These are phyloP conservation scores for Agrypnus murinus DNA, from an alignment of 2,888 invertebrate species.

Conservation along the genomic window DNA sequence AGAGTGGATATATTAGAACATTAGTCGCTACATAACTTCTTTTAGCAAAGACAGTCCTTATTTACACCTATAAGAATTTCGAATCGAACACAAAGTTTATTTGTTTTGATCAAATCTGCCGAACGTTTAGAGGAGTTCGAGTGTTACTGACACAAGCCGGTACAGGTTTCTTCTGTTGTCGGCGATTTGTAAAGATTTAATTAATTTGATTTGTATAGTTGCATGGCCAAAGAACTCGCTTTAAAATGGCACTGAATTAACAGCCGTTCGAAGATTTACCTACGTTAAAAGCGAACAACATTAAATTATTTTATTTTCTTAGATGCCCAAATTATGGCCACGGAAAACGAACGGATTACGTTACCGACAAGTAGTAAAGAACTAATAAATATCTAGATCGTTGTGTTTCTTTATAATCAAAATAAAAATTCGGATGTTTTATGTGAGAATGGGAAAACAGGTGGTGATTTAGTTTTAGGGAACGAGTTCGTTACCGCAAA, in stretches of 20 bases:
- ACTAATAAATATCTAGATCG: no score
- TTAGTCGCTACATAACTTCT: background rate
- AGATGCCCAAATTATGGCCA: background rate
- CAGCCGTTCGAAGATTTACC: background rate
- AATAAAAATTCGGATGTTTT: background rate
- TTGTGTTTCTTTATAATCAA: background rate
- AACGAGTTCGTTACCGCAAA: background rate
- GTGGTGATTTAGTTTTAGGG: slow-evolving; percentile 2
- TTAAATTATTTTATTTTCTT: background rate
- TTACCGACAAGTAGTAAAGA: background rate
- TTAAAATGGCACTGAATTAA: slow-evolving; percentile 30
- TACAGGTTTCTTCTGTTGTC: slow-evolving; percentile 50
- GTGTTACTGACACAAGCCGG: slow-evolving; percentile 45
- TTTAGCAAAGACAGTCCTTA: slow-evolving; percentile 34
- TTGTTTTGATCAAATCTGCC: slow-evolving; percentile 48
- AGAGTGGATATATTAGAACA: background rate
- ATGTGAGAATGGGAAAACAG: slow-evolving; percentile 4
- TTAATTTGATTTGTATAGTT: slow-evolving; percentile 54
- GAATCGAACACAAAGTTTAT: slow-evolving; percentile 46
- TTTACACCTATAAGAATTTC: slow-evolving; percentile 47
- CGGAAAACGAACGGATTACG: no score
- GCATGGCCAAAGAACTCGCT: slow-evolving; percentile 36
- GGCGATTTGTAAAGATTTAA: slow-evolving; percentile 54
- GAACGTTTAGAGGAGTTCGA: slow-evolving; percentile 45
- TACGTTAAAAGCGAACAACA: background rate